A percentile compares a stretch with the other conserved stretches of the same genome.
Conservation (phyloP, 1,140 invertebrate species). For the Xylocopa sonorina region DNA sequence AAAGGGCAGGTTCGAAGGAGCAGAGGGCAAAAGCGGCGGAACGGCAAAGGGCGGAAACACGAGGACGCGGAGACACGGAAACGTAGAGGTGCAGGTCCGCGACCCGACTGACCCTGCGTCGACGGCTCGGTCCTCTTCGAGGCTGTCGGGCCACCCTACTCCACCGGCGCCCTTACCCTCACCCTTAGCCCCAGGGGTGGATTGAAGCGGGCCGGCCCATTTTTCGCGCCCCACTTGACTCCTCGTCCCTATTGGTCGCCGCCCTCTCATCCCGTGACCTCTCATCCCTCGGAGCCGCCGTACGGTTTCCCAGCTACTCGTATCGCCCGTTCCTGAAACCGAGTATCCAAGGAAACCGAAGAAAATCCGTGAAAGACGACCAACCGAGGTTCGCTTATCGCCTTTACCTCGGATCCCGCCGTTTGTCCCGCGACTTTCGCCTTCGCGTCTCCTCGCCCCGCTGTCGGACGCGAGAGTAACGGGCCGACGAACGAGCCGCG, state of each 20-base stretch:
- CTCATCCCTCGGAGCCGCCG: constrained; percentile 65
- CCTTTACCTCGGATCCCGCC: background rate
- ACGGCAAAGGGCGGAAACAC: background rate
- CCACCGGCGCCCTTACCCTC: constrained; percentile 74
- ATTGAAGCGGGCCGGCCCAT: constrained; percentile 77
- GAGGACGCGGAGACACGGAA: constrained; percentile 63
- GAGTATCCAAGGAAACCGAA: constrained; percentile 50
- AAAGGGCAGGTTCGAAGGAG: constrained; percentile 10
- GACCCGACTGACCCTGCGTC: constrained; percentile 80
- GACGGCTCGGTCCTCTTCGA: constrained; percentile 74
- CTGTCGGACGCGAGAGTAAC: too few relatives aligned
- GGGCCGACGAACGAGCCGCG: too few relatives aligned
- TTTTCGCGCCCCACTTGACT: constrained; percentile 81
- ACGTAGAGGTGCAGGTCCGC: constrained; percentile 77
- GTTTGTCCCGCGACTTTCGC: background rate
- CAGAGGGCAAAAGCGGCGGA: background rate
- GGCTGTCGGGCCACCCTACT: constrained; percentile 74
- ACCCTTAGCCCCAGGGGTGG: constrained; percentile 73
- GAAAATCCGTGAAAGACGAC: constrained; percentile 32
- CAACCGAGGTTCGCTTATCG: constrained; percentile 17
- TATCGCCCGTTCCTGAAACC: constrained; percentile 38
- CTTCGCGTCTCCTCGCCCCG: background rate
- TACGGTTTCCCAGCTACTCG: constrained; percentile 53
- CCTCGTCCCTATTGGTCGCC: constrained; percentile 77
- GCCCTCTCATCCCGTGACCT: constrained; percentile 76